phyloP scores from a whole-genome alignment of 2,888 invertebrate species.

The Drosophila yooni region DNA sequence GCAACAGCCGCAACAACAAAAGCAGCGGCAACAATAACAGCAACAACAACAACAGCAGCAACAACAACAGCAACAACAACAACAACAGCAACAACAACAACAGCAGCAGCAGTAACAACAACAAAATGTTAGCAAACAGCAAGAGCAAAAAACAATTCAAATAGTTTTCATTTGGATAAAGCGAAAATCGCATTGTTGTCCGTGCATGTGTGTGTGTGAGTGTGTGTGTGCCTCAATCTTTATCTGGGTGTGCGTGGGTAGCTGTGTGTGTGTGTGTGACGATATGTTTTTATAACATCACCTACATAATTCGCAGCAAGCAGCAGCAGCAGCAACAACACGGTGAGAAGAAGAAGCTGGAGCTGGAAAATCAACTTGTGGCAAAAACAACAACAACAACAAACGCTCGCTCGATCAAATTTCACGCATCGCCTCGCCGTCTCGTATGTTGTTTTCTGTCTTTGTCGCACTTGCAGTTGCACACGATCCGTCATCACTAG shows the following conservation, averaged over 20 bases:
- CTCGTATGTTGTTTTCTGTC: conserved; percentile 51
- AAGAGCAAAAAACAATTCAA: conserved; percentile 48
- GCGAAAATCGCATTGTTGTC: conserved; percentile 39
- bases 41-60: conserved; percentile 17
- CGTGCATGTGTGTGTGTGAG: conserved; percentile 11
- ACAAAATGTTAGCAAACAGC: conserved; percentile 41
- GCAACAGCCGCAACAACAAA: conserved; percentile 4
- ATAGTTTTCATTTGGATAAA: conserved; percentile 51
- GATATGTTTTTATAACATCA: conserved; percentile 50
- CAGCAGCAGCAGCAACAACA: conserved; percentile 22
- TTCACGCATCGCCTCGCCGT: conserved; percentile 62
- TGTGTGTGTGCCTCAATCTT: conserved; percentile 17
- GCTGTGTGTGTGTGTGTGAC: conserved; percentile 21
- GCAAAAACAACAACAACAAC: conserved; percentile 33
- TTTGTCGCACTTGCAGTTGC: conserved; percentile 44
- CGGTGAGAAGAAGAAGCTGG: conserved; percentile 37
- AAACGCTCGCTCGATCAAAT: conserved; percentile 40
- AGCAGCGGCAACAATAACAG: conserved; percentile 24
- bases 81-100: conserved; percentile 8
- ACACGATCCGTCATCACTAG: conserved; percentile 36
- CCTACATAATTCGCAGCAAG: conserved; percentile 46
- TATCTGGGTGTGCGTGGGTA: conserved; percentile 11
- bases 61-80: conserved; percentile 17
- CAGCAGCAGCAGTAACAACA: conserved; percentile 24
- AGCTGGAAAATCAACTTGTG: conserved; percentile 41